Evolutionary conservation across 2,797 vertebrate genomes (phyloP), one percentile per base, ranked within the genome.

Genomic region (Glyptemys insculpta): DNA sequence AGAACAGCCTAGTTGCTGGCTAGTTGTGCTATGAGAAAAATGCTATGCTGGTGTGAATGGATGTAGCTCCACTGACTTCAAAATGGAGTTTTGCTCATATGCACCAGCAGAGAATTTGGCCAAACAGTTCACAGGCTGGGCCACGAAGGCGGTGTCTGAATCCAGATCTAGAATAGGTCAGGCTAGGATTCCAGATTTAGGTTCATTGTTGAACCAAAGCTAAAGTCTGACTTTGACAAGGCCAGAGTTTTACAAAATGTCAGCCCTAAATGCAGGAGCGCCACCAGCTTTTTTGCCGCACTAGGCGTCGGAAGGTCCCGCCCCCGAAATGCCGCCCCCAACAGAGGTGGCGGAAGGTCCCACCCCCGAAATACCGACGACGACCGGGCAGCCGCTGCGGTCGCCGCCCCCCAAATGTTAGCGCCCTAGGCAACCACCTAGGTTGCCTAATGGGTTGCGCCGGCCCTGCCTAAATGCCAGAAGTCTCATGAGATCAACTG

Each of bases 1-100:
- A 95, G 34, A 57, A 12, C 3, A 83, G 1, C 2, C 41, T 81
- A 16, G 6, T 1, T 78, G 27, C n/a, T 91, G 34, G 25, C 27
- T 78, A 47, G 12, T 16, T 12, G 12, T 78, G 41, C 44, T 78
- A 14, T 49, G 44, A 78, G 74, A 47, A 47, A 49, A 49, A 49
- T 78, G 44, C 15, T 78, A 49, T 16, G 11, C 52, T 3, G 76
- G 2, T 11, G 5, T 2, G 0, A 6, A 6, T 4, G 15, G 3
- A 37, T 72, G 19, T 37, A 72, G 21, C 12, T 11, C 54, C 56
- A 34, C 8, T 49, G 18, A 87, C 44, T 94, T 87, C 41, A 23
- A 5, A 79, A 3, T 15, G 72, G 37, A 15, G 5, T 12, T 83
- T 78, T 57, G 2, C 5, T 14, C 50, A 27, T 81, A 53, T 81